phyloP scores from a whole-genome alignment of 2,113 vertebrate genomes.

The Erpornis zantholeuca region DNA sequence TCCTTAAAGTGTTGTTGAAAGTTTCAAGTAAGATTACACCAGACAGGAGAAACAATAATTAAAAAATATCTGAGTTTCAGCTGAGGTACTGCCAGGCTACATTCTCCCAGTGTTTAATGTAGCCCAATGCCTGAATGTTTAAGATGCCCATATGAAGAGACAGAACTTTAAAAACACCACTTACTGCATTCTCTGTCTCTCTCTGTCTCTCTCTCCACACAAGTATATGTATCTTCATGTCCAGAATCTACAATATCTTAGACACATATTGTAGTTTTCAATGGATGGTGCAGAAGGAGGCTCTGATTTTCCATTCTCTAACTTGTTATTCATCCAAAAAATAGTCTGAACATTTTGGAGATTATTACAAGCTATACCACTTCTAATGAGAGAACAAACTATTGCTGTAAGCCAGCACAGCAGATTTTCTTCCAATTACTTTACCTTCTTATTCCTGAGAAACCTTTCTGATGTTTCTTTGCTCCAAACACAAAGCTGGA shows the following conservation, averaged over 20 bases:
- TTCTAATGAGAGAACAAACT: background rate
- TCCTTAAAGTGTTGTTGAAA: slow-evolving; percentile 27
- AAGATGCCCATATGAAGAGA: background rate
- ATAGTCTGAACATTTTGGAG: background rate
- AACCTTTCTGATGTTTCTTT: background rate
- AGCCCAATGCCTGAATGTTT: background rate
- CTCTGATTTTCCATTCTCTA: background rate
- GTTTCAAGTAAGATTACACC: background rate
- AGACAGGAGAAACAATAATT: background rate
- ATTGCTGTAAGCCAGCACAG: background rate
- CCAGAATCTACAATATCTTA: background rate
- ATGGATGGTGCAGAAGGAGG: background rate
- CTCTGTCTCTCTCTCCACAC: background rate
- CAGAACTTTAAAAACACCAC: background rate
- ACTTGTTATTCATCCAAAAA: background rate
- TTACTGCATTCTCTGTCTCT: background rate
- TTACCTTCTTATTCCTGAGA: background rate
- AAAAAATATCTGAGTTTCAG: background rate
- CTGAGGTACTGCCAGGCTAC: background rate
- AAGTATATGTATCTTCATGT: background rate
- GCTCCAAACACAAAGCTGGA: background rate
- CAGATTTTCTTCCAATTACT: background rate
- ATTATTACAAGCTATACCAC: background rate
- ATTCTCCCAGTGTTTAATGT: background rate
- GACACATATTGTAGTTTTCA: background rate